Evolutionary conservation across 2,888 invertebrate species (phyloP).

Genomic region (Halictus quadricinctus): DNA sequence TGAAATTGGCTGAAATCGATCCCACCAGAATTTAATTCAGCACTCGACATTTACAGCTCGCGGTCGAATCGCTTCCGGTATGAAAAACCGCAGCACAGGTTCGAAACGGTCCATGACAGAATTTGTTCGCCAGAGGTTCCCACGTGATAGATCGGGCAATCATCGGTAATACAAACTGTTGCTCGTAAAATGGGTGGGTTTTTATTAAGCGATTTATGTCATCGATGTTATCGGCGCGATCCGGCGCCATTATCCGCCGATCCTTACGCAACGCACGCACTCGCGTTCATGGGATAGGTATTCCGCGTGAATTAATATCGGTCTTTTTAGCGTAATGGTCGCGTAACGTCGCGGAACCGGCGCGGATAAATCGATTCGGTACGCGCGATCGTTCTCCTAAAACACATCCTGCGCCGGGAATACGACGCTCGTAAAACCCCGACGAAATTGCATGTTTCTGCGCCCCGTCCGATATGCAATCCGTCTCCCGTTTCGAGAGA

Average conservation of each 20-base stretch:
- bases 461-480: slow-evolving; percentile 10
- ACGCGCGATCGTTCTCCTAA: slow-evolving; percentile 9
- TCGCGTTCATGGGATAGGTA: slow-evolving; percentile 36
- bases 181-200: slow-evolving; percentile 17
- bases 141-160: background rate
- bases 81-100: background rate
- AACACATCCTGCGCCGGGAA: slow-evolving; percentile 11
- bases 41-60: background rate
- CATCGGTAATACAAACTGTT: slow-evolving; percentile 12
- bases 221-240: slow-evolving; percentile 48
- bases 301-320: slow-evolving; percentile 38
- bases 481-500: slow-evolving; percentile 20
- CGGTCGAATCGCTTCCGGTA: background rate
- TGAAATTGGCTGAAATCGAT: background rate
- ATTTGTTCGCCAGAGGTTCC: background rate
- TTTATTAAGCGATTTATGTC: slow-evolving; percentile 32
- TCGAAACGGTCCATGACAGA: background rate
- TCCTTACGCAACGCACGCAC: slow-evolving; percentile 42
- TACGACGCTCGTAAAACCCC: slow-evolving; percentile 4
- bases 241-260: slow-evolving; percentile 36
- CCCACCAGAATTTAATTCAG: background rate
- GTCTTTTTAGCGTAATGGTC: slow-evolving; percentile 13
- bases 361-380: slow-evolving; percentile 32
- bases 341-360: slow-evolving; percentile 22
- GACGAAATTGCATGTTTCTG: slow-evolving; percentile 23